Conservation (phyloP, 2,888 invertebrate species). For the Meandrusa payeni region DNA sequence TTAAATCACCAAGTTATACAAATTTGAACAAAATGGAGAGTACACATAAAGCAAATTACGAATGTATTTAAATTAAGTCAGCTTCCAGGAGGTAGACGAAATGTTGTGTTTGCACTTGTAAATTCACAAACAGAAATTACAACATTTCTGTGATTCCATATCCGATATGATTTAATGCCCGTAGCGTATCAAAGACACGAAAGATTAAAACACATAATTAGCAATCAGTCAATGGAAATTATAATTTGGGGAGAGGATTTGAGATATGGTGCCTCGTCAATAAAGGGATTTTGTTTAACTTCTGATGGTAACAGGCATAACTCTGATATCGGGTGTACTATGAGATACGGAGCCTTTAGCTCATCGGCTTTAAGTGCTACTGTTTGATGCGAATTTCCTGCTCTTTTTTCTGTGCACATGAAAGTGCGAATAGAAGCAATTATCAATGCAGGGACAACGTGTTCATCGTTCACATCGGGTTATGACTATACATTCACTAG, state of each 20-base stretch:
- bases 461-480: no score
- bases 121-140: conserved; percentile 25
- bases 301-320: conserved; percentile 36
- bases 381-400: conserved; percentile 46
- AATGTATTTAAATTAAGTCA: not conserved
- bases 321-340: conserved; percentile 49
- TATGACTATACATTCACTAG: no score
- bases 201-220: conserved; percentile 29
- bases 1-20: no score
- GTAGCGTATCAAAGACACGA: conserved; percentile 28
- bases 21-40: no score
- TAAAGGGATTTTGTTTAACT: conserved; percentile 40
- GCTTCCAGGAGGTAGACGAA: conserved; percentile 1
- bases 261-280: conserved; percentile 30
- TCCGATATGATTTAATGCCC: conserved; percentile 24
- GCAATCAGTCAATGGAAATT: conserved; percentile 27
- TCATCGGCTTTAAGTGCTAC: conserved; percentile 44
- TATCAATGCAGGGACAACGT: no score
- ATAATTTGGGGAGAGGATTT: conserved; percentile 29
- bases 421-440: conserved; percentile 34
- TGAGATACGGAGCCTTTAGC: conserved; percentile 57
- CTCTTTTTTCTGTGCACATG: conserved; percentile 33
- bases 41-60: not conserved
- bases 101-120: conserved; percentile 19
- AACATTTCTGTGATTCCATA: conserved; percentile 25